phyloP scores from a whole-genome alignment of 2,113 vertebrate genomes.

The Ameiurus melas region DNA sequence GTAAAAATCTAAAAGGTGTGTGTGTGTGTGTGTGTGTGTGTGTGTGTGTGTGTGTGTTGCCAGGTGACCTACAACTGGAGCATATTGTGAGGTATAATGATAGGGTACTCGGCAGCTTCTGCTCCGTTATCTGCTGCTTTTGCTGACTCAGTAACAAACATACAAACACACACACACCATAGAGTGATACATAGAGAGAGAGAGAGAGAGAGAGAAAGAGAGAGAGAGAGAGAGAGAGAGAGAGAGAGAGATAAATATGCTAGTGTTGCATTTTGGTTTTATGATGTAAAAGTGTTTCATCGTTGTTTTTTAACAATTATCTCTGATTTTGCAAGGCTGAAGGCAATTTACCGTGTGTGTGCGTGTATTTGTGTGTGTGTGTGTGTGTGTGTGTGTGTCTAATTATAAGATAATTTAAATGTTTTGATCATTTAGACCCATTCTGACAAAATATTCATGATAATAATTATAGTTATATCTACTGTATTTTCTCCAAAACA shows the following conservation, averaged over 20 bases:
- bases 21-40: background rate
- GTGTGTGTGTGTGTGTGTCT: background rate
- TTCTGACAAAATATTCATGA: background rate
- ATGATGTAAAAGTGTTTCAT: background rate
- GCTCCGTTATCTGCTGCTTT: background rate
- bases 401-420: background rate
- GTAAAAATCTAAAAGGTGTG: background rate
- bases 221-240: background rate
- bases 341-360: background rate
- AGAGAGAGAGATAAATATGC: background rate
- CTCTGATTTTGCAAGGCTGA: background rate
- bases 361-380: background rate
- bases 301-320: background rate
- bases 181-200: background rate
- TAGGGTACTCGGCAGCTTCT: background rate
- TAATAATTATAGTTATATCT: no score
- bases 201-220: background rate
- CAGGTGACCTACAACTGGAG: background rate
- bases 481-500: background rate
- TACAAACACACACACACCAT: background rate
- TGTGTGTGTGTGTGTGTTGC: background rate
- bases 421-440: background rate
- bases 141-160: background rate
- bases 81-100: constrained; percentile 17
- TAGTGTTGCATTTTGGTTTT: background rate